Conservation (phyloP, 1,140 invertebrate genomes). For the Drosophila azteca region DNA sequence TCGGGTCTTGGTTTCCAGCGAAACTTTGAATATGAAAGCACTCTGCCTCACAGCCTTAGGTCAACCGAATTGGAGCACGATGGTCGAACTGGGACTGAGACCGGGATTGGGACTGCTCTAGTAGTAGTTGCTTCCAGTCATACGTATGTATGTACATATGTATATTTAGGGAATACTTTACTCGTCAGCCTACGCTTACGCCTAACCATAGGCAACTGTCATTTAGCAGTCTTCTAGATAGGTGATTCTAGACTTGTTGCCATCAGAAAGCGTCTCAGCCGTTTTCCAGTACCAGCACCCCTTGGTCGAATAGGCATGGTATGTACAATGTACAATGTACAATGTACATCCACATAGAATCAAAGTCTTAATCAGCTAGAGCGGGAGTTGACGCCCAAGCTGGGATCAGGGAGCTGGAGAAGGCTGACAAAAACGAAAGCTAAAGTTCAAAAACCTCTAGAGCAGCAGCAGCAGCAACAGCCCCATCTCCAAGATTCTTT, state of each 20-base stretch:
- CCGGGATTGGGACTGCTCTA: background rate
- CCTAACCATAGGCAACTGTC: too few relatives aligned
- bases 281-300: too few relatives aligned
- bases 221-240: background rate
- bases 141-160: too few relatives aligned
- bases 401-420: slow-evolving; percentile 9
- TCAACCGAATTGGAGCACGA: slow-evolving; percentile 53
- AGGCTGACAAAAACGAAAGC: slow-evolving; percentile 69
- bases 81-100: background rate
- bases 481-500: slow-evolving; percentile 57
- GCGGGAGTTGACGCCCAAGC: too few relatives aligned
- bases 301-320: too few relatives aligned
- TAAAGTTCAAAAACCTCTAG: slow-evolving; percentile 57
- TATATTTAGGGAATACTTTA: too few relatives aligned
- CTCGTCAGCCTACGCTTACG: too few relatives aligned
- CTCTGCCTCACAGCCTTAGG: slow-evolving; percentile 46
- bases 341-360: slow-evolving; percentile 3
- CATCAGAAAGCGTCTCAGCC: too few relatives aligned
- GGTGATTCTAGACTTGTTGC: too few relatives aligned
- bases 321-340: too few relatives aligned
- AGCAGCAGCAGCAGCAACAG: background rate
- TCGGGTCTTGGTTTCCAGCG: slow-evolving; percentile 12
- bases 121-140: too few relatives aligned
- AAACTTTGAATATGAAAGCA: slow-evolving; percentile 63
- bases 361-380: slow-evolving; percentile 6